These are phyloP conservation scores for Penaeus indicus DNA, from an alignment of 1,140 invertebrate genomes.

Conservation along the genomic window DNA sequence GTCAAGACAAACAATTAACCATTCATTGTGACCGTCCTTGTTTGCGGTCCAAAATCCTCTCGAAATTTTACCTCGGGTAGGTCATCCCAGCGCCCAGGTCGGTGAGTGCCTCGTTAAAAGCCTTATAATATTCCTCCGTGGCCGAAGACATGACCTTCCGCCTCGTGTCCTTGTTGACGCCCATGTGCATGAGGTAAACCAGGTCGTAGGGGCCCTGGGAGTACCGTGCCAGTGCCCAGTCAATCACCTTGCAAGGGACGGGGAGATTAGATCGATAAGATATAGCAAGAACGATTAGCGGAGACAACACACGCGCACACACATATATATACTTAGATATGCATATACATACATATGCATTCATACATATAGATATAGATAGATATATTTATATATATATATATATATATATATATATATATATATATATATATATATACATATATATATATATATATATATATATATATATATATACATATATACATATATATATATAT, in stretches of 20 bases:
- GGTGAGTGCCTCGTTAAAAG: constrained; percentile 37
- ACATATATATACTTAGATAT: too few species aligned
- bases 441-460: too few species aligned
- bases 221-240: constrained; percentile 45
- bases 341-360: too few species aligned
- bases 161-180: constrained; percentile 14
- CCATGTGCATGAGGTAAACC: constrained; percentile 34
- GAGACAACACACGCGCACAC: too few species aligned
- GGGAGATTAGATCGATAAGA: not conserved
- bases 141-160: not conserved
- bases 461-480: too few species aligned
- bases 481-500: too few species aligned
- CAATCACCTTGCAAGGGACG: constrained; percentile 19
- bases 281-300: too few species aligned
- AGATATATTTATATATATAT: too few species aligned
- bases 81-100: constrained; percentile 21
- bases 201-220: constrained; percentile 33
- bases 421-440: too few species aligned
- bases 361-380: too few species aligned
- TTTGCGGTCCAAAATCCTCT: not conserved
- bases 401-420: too few species aligned
- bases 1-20: not conserved
- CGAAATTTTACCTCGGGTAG: not conserved
- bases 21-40: too few species aligned
- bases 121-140: constrained; percentile 30